Evolutionary conservation across 2,888 invertebrate genomes (phyloP).

Genomic region (Apodemia hepburni): DNA sequence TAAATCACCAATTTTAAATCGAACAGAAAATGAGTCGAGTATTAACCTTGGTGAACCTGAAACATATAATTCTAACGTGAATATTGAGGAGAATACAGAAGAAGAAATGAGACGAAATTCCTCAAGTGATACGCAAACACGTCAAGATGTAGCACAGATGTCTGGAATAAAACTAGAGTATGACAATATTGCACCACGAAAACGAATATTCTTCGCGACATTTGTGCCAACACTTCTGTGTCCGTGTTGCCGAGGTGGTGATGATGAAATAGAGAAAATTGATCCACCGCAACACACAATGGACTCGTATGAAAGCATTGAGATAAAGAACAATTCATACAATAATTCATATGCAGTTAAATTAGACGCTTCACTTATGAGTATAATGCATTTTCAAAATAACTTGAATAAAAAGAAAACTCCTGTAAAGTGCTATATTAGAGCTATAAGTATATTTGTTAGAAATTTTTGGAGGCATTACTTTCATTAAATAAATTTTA

Average conservation of each 20-base stretch:
- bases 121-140: background rate
- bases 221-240: background rate
- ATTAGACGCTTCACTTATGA: background rate
- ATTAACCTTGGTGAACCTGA: background rate
- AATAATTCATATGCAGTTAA: background rate
- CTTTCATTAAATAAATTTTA: background rate
- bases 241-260: constrained; percentile 8
- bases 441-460: background rate
- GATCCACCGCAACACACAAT: background rate
- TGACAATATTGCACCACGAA: background rate
- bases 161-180: background rate
- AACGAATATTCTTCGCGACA: background rate
- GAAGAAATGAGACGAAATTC: background rate
- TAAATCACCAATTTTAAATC: background rate
- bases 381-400: background rate
- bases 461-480: background rate
- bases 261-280: background rate
- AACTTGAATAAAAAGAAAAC: background rate
- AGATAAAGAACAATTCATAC: background rate
- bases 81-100: background rate
- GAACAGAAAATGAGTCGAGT: background rate
- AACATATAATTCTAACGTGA: background rate
- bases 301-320: background rate
- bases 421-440: background rate
- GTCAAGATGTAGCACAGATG: background rate